Conservation (phyloP, 2,113 vertebrate species). For the Pagrus major region DNA sequence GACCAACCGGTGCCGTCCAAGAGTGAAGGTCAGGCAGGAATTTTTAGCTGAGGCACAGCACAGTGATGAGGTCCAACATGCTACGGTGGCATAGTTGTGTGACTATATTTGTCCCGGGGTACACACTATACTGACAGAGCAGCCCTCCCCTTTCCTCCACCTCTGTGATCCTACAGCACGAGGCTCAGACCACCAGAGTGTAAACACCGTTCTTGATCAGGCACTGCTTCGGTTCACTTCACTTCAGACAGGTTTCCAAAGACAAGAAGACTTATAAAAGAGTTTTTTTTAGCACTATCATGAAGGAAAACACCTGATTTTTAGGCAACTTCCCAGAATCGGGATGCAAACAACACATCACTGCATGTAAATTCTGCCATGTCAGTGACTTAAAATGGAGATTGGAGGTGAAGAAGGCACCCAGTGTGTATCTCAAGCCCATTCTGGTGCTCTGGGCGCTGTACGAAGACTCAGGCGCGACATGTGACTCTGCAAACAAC, state of each 20-base stretch:
- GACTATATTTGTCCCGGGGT: constrained; percentile 96
- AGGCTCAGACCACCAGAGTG: constrained; percentile 78
- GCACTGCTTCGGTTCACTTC: background rate
- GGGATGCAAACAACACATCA: background rate
- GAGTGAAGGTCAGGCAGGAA: constrained; percentile 89
- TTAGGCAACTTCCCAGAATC: background rate
- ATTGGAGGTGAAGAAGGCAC: constrained; percentile 32
- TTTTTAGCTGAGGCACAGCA: constrained; percentile 92
- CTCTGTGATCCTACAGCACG: constrained; percentile 85
- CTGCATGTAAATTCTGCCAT: background rate
- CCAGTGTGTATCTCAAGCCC: constrained; percentile 38
- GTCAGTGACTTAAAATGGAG: constrained; percentile 9
- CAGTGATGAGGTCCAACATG: constrained; percentile 88
- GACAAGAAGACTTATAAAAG: no score
- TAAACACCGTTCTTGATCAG: constrained; percentile 75
- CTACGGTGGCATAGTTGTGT: constrained; percentile 84
- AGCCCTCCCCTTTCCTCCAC: constrained; percentile 84
- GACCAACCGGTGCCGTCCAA: constrained; percentile 85
- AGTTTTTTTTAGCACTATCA: background rate
- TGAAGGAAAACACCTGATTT: background rate
- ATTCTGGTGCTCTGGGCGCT: constrained; percentile 40
- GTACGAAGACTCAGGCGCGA: constrained; percentile 50
- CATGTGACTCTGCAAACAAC: constrained; percentile 84
- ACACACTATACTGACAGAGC: constrained; percentile 92
- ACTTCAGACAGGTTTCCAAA: background rate